Conservation (phyloP, 2,888 invertebrate genomes). For the Metellina segmentata region DNA sequence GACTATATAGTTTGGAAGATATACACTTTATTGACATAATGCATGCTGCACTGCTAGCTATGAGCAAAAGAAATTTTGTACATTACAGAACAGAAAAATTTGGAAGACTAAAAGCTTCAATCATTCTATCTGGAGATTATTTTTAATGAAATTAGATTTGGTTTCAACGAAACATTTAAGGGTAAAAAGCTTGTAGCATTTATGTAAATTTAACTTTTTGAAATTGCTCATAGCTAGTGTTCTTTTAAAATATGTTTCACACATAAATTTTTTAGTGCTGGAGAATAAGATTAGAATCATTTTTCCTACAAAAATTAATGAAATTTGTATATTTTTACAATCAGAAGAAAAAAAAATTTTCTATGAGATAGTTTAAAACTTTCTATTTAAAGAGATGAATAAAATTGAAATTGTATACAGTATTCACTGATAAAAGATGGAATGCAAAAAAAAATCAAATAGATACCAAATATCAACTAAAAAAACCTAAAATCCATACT, state of each 20-base stretch:
- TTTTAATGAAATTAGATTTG: no score
- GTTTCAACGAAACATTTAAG: no score
- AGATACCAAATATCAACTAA: background rate
- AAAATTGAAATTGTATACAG: background rate
- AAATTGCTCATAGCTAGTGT: background rate
- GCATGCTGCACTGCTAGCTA: slow-evolving; percentile 54
- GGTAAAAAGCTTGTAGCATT: background rate
- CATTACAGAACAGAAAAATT: background rate
- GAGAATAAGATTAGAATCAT: background rate
- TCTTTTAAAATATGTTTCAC: background rate
- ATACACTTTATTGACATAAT: slow-evolving; percentile 33
- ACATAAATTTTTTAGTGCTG: background rate
- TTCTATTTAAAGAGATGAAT: background rate
- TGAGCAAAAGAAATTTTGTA: slow-evolving; percentile 14
- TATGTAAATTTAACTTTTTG: background rate
- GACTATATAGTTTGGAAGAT: slow-evolving; percentile 3
- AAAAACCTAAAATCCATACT: no score
- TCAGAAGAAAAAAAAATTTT: background rate
- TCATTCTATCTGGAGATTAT: background rate
- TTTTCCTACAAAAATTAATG: background rate
- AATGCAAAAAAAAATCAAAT: background rate
- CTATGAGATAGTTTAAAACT: background rate
- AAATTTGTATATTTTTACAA: no score
- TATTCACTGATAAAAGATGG: background rate
- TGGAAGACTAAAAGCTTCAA: background rate